Percentiles rank a stretch among this genome's conserved stretches.
phyloP scores from a whole-genome alignment of 2,888 invertebrate species.

The Arctia plantaginis region DNA sequence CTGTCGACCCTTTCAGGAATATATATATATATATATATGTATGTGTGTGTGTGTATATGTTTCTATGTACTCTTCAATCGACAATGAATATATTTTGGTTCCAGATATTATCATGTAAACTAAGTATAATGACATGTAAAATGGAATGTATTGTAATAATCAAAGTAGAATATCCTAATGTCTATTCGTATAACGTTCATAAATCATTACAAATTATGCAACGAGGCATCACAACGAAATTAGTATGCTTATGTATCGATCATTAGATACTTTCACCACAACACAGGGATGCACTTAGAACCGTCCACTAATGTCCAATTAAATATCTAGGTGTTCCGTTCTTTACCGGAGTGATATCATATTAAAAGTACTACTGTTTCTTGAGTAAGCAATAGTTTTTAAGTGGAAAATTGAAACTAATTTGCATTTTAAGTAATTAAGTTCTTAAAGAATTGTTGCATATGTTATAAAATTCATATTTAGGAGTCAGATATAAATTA shows the following conservation, averaged over 20 bases:
- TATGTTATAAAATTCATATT: background rate
- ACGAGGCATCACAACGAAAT: conserved; percentile 61
- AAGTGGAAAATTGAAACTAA: background rate
- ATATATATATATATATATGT: background rate
- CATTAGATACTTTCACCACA: conserved; percentile 73
- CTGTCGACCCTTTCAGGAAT: too few relatives aligned
- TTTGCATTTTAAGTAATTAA: background rate
- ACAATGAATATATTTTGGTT: background rate
- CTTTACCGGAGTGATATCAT: background rate
- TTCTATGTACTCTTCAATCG: background rate
- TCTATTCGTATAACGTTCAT: conserved; percentile 52
- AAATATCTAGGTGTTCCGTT: background rate
- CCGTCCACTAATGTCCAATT: background rate
- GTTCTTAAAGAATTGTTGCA: background rate
- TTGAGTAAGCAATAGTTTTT: background rate
- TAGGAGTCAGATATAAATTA: background rate
- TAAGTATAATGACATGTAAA: background rate
- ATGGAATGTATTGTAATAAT: conserved; percentile 1
- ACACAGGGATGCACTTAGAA: conserved; percentile 43
- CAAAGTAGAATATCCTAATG: conserved; percentile 14
- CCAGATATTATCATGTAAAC: background rate
- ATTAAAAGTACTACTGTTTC: background rate
- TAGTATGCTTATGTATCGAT: conserved; percentile 68
- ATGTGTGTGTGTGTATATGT: background rate
- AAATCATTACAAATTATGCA: conserved; percentile 65